A percentile compares a stretch with the other conserved stretches of the same genome.
phyloP scores from a whole-genome alignment of 2,113 vertebrate genomes.

The Leptosomus discolor region DNA sequence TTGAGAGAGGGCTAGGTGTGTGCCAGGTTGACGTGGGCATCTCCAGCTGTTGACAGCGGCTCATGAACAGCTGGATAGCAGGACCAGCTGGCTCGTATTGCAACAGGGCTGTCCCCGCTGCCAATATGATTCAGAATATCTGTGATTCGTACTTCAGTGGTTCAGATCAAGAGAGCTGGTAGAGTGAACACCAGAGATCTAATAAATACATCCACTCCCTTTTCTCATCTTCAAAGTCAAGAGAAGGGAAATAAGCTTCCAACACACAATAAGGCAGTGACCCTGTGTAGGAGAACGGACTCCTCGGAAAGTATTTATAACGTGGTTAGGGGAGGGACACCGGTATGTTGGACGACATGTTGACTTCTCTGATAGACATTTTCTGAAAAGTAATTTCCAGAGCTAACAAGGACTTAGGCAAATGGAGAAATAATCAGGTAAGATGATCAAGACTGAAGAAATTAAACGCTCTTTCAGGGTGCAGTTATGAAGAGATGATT shows the following conservation, averaged over 20 bases:
- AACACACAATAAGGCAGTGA: rapidly evolving
- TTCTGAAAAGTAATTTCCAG: not conserved
- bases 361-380: not conserved
- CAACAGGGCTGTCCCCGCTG: not conserved
- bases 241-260: not conserved
- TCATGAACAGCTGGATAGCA: not conserved
- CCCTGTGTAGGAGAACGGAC: rapidly evolving
- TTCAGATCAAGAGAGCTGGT: not conserved
- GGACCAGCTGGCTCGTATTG: not conserved
- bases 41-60: not conserved
- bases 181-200: not conserved
- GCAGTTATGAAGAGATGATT: not conserved
- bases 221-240: not conserved
- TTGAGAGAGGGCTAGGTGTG: not conserved
- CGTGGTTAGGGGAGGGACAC: rapidly evolving
- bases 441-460: not conserved
- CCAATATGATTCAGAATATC: not conserved
- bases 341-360: rapidly evolving
- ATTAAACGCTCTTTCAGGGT: not conserved
- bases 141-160: not conserved
- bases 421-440: slow-evolving; percentile 27
- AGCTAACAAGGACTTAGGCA: not conserved
- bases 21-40: not conserved
- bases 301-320: not conserved
- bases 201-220: not conserved